Conservation (phyloP, 2,888 invertebrate genomes). For the Parthenolecanium corni region DNA sequence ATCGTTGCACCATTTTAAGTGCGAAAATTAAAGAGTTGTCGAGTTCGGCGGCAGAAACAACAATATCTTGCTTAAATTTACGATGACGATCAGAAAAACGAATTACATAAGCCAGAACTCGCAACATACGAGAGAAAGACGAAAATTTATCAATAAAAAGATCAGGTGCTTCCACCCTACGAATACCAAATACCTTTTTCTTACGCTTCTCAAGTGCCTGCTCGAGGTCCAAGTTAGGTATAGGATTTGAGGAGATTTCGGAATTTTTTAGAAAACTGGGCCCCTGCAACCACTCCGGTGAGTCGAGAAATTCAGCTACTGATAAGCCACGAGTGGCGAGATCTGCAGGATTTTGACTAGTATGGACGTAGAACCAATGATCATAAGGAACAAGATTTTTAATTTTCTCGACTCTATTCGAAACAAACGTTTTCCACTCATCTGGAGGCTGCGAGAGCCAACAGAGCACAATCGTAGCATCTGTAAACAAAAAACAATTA, state of each 20-base stretch:
- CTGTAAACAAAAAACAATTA: too few species aligned
- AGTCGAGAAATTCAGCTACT: not conserved
- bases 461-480: constrained; percentile 10
- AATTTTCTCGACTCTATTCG: constrained; percentile 33
- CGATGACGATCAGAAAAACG: not conserved
- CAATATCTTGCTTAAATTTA: not conserved
- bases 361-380: not conserved
- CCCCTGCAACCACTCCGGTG: not conserved
- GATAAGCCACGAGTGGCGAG: not conserved
- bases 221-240: not conserved
- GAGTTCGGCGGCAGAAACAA: not conserved
- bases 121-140: not conserved
- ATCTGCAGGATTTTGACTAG: constrained; percentile 3
- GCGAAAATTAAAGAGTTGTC: not conserved
- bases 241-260: not conserved
- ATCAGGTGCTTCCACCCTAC: not conserved
- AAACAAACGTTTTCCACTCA: constrained; percentile 34
- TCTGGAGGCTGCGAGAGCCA: constrained; percentile 29
- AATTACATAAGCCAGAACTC: not conserved
- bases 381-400: not conserved
- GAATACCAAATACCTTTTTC: not conserved
- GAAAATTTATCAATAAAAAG: too few species aligned
- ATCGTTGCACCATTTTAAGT: not conserved
- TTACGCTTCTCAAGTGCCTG: not conserved
- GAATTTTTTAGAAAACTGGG: not conserved